Percentiles rank a stretch among this genome's conserved stretches.
Conservation (phyloP, 2,113 vertebrate species). For the Elanoides forficatus region DNA sequence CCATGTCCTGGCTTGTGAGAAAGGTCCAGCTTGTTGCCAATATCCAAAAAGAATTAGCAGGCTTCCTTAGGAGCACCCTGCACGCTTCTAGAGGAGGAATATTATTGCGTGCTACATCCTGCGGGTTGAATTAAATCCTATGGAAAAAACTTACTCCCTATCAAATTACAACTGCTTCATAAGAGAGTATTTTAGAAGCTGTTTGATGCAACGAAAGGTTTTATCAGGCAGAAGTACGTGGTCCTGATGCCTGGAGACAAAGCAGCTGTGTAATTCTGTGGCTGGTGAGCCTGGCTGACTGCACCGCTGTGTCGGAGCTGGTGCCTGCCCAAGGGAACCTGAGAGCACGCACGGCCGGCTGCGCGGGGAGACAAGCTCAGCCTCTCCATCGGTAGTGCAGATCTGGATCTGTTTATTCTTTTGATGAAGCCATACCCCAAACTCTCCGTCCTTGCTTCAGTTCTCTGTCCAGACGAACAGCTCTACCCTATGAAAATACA, state of each 20-base stretch:
- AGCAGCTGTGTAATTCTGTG: background rate
- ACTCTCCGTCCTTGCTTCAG: background rate
- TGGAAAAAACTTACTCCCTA: background rate
- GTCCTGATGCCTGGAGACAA: background rate
- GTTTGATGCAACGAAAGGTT: background rate
- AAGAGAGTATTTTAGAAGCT: background rate
- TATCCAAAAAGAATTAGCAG: background rate
- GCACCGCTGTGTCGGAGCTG: accelerated
- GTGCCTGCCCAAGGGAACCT: background rate
- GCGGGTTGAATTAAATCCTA: background rate
- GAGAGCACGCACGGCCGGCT: background rate
- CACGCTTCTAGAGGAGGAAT: background rate
- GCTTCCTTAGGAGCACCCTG: background rate
- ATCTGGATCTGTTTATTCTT: background rate
- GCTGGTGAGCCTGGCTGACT: background rate
- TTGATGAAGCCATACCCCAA: background rate
- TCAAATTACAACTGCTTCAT: background rate
- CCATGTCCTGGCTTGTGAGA: background rate
- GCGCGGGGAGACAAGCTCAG: background rate
- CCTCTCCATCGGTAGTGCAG: background rate
- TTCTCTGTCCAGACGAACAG: background rate
- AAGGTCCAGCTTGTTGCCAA: background rate
- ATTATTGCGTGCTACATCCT: background rate
- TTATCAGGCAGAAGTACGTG: background rate
- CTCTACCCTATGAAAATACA: background rate